Evolutionary conservation across 2,113 vertebrate species (phyloP).

Genomic region (Suncus etruscus): DNA sequence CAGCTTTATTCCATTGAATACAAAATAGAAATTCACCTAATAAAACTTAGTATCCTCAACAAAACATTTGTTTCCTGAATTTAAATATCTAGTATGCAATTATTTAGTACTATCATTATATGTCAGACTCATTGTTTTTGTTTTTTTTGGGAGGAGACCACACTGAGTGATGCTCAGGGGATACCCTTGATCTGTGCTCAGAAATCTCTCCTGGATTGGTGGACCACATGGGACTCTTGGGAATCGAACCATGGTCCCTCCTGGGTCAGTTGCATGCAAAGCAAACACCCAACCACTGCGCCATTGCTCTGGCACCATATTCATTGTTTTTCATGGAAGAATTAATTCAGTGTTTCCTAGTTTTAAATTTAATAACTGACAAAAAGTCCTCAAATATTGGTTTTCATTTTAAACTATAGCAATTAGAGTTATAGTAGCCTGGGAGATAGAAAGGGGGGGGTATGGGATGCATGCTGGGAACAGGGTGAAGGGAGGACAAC

Average conservation of each 20-base stretch:
- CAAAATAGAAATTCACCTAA: neutral
- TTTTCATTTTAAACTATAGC: slow-evolving; percentile 15
- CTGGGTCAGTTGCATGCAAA: too few species aligned
- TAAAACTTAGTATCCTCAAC: neutral
- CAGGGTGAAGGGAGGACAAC: too few species aligned
- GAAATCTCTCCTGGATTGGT: too few species aligned
- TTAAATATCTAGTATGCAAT: neutral
- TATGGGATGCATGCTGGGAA: too few species aligned
- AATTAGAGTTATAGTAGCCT: neutral
- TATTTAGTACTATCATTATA: slow-evolving; percentile 46
- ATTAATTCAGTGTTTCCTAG: slow-evolving; percentile 12
- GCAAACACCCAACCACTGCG: too few species aligned
- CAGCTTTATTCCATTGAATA: neutral
- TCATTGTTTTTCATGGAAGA: slow-evolving; percentile 16
- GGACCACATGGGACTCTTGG: too few species aligned
- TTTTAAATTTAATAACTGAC: neutral
- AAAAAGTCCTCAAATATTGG: neutral
- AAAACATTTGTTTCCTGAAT: neutral
- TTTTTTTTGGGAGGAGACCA: neutral
- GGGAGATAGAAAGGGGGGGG: too few species aligned
- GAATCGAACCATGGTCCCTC: too few species aligned
- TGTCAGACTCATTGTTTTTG: neutral
- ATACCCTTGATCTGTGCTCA: too few species aligned
- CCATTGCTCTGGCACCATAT: too few species aligned
- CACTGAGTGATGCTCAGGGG: too few species aligned